Conservation (phyloP, 2,113 vertebrate genomes). For the Rhinogobius similis region DNA sequence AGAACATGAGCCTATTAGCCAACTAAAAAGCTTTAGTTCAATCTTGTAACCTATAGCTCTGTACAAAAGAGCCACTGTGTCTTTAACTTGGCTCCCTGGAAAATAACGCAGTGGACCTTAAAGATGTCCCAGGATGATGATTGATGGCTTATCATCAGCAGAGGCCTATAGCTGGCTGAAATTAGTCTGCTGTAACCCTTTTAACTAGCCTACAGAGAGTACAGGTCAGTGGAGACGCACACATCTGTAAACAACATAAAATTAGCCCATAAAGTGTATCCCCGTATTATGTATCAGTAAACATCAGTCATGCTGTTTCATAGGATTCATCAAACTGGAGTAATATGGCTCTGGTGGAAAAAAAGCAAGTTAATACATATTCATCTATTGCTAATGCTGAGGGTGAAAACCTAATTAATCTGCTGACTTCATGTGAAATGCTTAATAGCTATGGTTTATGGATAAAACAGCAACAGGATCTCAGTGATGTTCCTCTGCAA, state of each 20-base stretch:
- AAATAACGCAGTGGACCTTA: constrained; percentile 22
- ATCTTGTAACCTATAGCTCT: background rate
- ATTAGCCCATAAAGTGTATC: constrained; percentile 55
- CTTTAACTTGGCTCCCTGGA: constrained; percentile 19
- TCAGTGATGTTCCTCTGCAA: background rate
- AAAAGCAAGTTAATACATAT: background rate
- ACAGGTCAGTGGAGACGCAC: constrained; percentile 21
- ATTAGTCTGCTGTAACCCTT: constrained; percentile 58
- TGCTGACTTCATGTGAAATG: background rate
- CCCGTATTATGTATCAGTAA: constrained; percentile 14
- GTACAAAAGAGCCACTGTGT: constrained; percentile 8
- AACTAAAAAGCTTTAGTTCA: constrained; percentile 11
- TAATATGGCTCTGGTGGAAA: background rate
- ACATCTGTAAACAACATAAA: constrained; percentile 65
- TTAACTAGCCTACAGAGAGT: constrained; percentile 57
- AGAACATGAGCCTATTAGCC: constrained; percentile 16
- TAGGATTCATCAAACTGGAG: constrained; percentile 11
- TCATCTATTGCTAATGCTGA: background rate
- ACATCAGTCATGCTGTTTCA: constrained; percentile 1
- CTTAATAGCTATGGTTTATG: background rate
- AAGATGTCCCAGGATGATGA: constrained; percentile 35
- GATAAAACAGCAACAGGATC: background rate
- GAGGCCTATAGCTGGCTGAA: constrained; percentile 40
- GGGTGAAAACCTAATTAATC: background rate
- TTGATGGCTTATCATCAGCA: constrained; percentile 60